Base-by-base conservation (phyloP, 2,888 invertebrate species). In the Ophonus ardosiacus region DNA sequence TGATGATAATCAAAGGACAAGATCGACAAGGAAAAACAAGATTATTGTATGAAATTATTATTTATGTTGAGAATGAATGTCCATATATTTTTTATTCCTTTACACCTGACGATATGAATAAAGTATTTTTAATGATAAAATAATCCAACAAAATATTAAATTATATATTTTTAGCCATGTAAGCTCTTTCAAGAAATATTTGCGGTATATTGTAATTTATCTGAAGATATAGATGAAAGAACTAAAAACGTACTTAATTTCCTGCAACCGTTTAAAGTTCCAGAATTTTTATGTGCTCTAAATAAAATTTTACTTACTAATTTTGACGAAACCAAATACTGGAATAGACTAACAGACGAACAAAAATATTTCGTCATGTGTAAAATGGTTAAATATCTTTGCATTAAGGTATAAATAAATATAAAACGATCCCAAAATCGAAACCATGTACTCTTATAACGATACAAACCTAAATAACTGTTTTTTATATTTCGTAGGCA, bases 21-120 rank as follows among this genome's bases (percentile, higher is more conserved):
- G 91, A 92, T 0, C 90, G 93, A 68, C 92, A 93, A 68, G 95
- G 95, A 0, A 95, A 94, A 89, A 93, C 93, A 0, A 92, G 95
- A 82, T 88, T 95, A 8, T 87, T 94, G 18, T 92, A 94, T 71
- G 94, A 94, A 90, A 92, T 93, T 21, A 31, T 21, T 31, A 56
- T 24, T 68, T 57, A 21, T 31, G 13, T 51, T 18, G 18, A 18
- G 10, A 18, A 51, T 8, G 3, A 7, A 13, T 24, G 24, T n/a
- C n/a, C n/a, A 1, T 24, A 68, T 38, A 38, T n/a, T 68, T 31
- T 24, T 24, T 38, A n/a, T 68, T 38, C 31, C 24, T 68, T 68
- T 15, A 15, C 38, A 18, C 8, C 21, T 10, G 8, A 21, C 2
- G 63, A 63, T 21, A 21, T 21, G 7, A 21, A 13, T 13, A 18